These are phyloP conservation scores for Drosophila birchii DNA, from an alignment of 2,888 invertebrate species.

Conservation along the genomic window DNA sequence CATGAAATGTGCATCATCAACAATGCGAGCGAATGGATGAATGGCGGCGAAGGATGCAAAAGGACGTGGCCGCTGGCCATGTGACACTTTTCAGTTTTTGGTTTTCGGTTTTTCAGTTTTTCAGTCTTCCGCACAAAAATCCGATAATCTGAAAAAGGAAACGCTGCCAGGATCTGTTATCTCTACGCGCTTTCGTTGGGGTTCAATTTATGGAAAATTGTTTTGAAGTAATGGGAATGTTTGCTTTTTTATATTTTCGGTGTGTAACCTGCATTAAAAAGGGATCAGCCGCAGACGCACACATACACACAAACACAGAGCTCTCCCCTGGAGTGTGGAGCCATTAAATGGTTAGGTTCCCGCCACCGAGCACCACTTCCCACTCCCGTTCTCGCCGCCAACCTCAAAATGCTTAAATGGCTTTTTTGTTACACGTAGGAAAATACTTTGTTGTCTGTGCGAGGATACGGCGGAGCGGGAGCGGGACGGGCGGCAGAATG, in stretches of 20 bases:
- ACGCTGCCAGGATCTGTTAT: constrained; percentile 43
- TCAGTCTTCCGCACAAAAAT: constrained; percentile 27
- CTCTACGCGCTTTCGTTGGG: constrained; percentile 37
- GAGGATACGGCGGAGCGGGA: neutral
- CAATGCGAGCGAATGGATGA: constrained; percentile 45
- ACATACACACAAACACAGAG: constrained; percentile 10
- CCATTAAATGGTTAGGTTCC: constrained; percentile 78
- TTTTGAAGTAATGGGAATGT: constrained; percentile 78
- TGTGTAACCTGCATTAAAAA: constrained; percentile 71
- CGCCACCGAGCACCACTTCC: constrained; percentile 47
- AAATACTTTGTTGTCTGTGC: constrained; percentile 79
- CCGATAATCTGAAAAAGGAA: constrained; percentile 26
- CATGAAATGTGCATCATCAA: constrained; percentile 81
- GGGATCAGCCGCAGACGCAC: constrained; percentile 61
- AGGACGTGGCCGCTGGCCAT: constrained; percentile 29
- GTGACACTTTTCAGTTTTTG: constrained; percentile 38
- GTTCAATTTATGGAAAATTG: constrained; percentile 82
- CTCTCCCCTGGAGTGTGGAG: constrained; percentile 53
- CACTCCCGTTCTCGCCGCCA: constrained; percentile 43
- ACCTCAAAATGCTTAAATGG: constrained; percentile 81
- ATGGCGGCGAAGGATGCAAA: constrained; percentile 32
- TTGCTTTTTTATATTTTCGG: constrained; percentile 44
- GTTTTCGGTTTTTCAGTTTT: constrained; percentile 1
- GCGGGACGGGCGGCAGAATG: neutral
- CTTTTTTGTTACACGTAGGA: constrained; percentile 81